Conservation (phyloP, 2,888 invertebrate genomes). For the Chymomyza caudatula region DNA sequence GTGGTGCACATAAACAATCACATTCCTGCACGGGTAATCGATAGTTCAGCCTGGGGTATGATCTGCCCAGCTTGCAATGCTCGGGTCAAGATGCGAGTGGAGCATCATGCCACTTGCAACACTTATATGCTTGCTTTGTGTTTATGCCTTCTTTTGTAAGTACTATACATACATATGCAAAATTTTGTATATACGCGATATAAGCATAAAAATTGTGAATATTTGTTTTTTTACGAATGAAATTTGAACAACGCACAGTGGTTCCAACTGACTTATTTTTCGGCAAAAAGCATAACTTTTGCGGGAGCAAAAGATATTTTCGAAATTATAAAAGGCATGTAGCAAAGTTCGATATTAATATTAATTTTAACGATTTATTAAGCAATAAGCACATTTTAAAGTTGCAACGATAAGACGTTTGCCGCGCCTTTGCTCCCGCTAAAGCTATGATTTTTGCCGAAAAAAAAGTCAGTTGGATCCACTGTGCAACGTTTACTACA, state of each 20-base stretch:
- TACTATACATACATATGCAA: conserved; percentile 6
- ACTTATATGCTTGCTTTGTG: conserved; percentile 37
- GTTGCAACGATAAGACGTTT: too few species aligned
- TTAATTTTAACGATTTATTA: too few species aligned
- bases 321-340: too few species aligned
- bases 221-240: neutral
- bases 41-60: conserved; percentile 23
- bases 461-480: neutral
- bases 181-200: too few species aligned
- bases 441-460: too few species aligned
- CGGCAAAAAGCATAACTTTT: too few species aligned
- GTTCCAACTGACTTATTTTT: too few species aligned
- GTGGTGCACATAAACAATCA: conserved; percentile 23
- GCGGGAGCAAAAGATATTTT: too few species aligned
- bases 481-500: neutral
- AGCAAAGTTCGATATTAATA: too few species aligned
- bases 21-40: conserved; percentile 14
- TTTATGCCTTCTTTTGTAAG: conserved; percentile 43
- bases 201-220: neutral
- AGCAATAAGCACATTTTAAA: too few species aligned
- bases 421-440: too few species aligned
- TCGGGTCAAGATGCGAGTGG: conserved; percentile 18
- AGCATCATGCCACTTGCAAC: conserved; percentile 43
- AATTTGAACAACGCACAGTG: too few species aligned
- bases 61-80: conserved; percentile 43